Evolutionary conservation across 2,797 vertebrate species (phyloP), one percentile per base, ranked within the genome.

Genomic region (Buceros bicornis): DNA sequence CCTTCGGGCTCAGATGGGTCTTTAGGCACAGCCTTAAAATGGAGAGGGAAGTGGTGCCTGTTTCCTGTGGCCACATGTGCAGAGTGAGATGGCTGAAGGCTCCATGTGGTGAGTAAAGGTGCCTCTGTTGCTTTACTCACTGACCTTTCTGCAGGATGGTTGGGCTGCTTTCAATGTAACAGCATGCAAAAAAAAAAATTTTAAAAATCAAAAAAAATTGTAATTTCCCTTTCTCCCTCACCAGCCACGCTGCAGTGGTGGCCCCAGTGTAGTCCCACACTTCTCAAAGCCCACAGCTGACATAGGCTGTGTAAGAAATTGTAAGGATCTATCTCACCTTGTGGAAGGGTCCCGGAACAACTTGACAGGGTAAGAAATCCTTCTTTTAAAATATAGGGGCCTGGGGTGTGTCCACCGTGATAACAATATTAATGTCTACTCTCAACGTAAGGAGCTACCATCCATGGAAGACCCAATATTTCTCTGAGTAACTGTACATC

Each of bases 201-300:
- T 33, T 33, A 33, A 33, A 33, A 33, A 33, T 33, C 12, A 40
- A 40, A 40, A 40, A 40, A 40, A 40, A 40, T 12, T 40, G 37
- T 40, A 40, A 35, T 71, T 80, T 53, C 47, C 74, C 16, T 84
- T 24, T 79, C 54, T n/a, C 26, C 9, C 16, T 50, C 51, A 57
- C 40, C 42, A 42, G 29, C 22, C 20, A 18, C 20, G 3, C 2
- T 61, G 35, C 37, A 76, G 33, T 25, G 25, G 67, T 43, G 56
- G 16, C 14, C 45, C 19, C 2, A 1, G 15, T 1, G 31, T 15
- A 72, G 24, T n/a, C 16, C 37, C 51, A 47, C 7, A 3, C 21
- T 51, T 81, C 45, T 43, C 9, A 64, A 86, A 60, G 22, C 25
- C 48, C 40, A 29, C 29, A 56, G 10, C 22, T 31, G 87, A 37